Conservation (phyloP, 2,888 invertebrate species). For the Agrilus biguttatus region DNA sequence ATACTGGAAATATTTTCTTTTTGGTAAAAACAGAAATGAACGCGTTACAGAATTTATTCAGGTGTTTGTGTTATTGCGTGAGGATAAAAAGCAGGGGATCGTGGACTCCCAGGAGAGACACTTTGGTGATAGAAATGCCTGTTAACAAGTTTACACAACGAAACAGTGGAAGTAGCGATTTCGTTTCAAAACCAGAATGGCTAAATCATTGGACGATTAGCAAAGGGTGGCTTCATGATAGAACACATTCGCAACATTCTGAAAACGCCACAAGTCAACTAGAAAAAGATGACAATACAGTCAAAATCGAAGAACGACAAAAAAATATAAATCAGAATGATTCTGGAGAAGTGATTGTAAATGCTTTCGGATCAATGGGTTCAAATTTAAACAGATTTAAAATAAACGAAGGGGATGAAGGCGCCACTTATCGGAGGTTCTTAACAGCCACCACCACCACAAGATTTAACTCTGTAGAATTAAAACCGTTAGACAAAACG, state of each 20-base stretch:
- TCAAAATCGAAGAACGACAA: slow-evolving; percentile 1
- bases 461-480: no score
- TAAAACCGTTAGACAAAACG: neutral
- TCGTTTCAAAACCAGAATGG: slow-evolving; percentile 24
- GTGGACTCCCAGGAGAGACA: slow-evolving; percentile 17
- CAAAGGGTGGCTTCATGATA: slow-evolving; percentile 31
- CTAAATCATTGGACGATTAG: slow-evolving; percentile 33
- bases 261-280: slow-evolving; percentile 1
- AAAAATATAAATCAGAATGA: slow-evolving; percentile 3
- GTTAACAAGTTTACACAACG: slow-evolving; percentile 11
- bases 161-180: slow-evolving; percentile 6
- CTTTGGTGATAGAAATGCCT: slow-evolving; percentile 3
- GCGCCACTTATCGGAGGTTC: no score
- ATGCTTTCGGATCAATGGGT: no score
- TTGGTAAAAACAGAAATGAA: slow-evolving; percentile 10
- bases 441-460: no score
- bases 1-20: neutral
- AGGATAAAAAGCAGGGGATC: slow-evolving; percentile 21
- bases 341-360: no score
- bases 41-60: slow-evolving; percentile 13
- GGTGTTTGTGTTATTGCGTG: slow-evolving; percentile 24
- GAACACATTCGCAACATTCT: slow-evolving; percentile 4
- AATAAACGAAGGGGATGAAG: no score
- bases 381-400: no score
- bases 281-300: neutral